Conservation (phyloP, 2,888 invertebrate species). For the Trypoxylon attenuatum region DNA sequence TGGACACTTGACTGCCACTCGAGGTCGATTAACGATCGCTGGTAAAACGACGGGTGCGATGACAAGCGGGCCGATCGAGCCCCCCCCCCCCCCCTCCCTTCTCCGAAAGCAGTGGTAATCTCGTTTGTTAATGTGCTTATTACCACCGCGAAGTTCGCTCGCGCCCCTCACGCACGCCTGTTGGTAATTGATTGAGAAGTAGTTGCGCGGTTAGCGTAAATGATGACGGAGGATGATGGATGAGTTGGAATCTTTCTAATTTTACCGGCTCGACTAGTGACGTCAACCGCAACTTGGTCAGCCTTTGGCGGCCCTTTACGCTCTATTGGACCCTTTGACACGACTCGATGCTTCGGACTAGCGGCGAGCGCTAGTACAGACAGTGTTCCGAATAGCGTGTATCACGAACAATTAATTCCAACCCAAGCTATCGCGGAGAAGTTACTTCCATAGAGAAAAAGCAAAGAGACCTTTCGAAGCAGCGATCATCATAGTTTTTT, state of each 20-base stretch:
- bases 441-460: no score
- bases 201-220: not conserved
- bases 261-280: not conserved
- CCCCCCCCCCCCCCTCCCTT: not conserved
- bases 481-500: no score
- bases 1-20: conserved; percentile 47
- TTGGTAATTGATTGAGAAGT: conserved; percentile 18
- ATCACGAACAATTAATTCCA: no score
- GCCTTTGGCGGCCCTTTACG: no score
- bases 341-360: no score
- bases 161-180: not conserved
- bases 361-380: no score
- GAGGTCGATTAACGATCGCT: conserved; percentile 48
- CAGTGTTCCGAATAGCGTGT: no score
- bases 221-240: not conserved
- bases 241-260: not conserved
- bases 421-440: no score
- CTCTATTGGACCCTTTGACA: no score
- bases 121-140: conserved; percentile 38
- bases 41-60: conserved; percentile 36
- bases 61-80: conserved; percentile 13
- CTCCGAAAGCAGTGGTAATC: conserved; percentile 26
- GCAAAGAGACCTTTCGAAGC: no score
- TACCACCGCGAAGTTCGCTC: conserved; percentile 8
- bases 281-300: no score